Base-by-base conservation (phyloP, 1,140 invertebrate genomes). In the Aporrectodea caliginosa region DNA sequence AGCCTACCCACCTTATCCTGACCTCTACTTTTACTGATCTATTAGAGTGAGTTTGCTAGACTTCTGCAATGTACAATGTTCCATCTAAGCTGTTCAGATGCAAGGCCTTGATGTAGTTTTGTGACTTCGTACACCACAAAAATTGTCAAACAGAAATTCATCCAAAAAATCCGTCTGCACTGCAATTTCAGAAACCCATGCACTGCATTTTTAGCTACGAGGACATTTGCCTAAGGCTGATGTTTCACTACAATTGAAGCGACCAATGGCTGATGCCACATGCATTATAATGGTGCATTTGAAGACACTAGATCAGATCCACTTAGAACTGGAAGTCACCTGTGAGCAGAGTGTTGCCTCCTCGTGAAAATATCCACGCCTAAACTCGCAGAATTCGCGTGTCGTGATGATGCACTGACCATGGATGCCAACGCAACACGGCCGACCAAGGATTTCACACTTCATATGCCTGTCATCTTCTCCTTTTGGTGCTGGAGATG, bases 301-400 rank as follows among this genome's bases (percentile, higher is more conserved):
- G 43, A 12, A 6, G 22, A 58, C 43, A 6, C 22, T 58, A 6
- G 22, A 58, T 6, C 6, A 22, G 43, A 12, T 58, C 6, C 43
- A 58, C 6, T 58, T 58, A 6, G 6, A 58, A 58, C 6, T 22
- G 22, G 22, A 80, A 80, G 33, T 31, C 88, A 96, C 95, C 91
- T 99, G 98, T 79, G 97, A 98, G 90, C 98, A 99, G 6, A 99
- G 91, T 12, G 94, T 96, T 6, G 97, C 97, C 88, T 99, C 96
- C 86, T 97, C 95, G 87, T 99, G 98, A 88, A 97, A 99, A 86
- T 95, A 95, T 32, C 98, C 98, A 83, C 93, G 92, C 30, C 98
- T 94, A 88, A 99, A 99, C 86, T 97, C 94, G 89, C 98, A 99
- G 88, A 99, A 98, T 87, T 99, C 97, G 83, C 93, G 92, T 0